Percentiles rank a stretch among this genome's conserved stretches.
These are phyloP conservation scores for Notothenia coriiceps DNA, from an alignment of 2,113 vertebrate genomes.

Conservation along the genomic window DNA sequence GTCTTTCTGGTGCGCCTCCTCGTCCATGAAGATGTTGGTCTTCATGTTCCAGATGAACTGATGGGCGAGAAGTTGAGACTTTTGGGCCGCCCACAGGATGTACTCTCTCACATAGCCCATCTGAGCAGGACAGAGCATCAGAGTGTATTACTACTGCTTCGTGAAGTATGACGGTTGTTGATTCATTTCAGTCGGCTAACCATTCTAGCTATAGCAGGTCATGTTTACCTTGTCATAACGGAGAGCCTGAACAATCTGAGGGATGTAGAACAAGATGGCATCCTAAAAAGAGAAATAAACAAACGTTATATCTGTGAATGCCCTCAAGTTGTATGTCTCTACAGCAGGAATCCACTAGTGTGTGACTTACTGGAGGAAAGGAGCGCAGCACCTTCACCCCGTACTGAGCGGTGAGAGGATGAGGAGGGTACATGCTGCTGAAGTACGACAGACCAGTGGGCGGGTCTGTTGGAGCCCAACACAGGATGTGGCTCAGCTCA, in stretches of 20 bases:
- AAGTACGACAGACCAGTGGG: constrained; percentile 98
- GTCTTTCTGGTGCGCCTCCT: constrained; percentile 96
- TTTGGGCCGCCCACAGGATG: constrained; percentile 97
- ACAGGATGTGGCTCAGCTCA: constrained; percentile 96
- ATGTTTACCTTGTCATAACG: constrained; percentile 96
- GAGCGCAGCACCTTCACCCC: constrained; percentile 97
- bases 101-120: constrained; percentile 99
- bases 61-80: constrained; percentile 97
- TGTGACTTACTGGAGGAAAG: constrained; percentile 92
- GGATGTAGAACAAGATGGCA: constrained; percentile 98
- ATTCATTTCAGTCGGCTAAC: not conserved
- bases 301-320: not conserved
- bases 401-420: constrained; percentile 97
- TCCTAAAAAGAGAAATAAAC: constrained; percentile 82
- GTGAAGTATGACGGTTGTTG: too few relatives aligned
- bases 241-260: constrained; percentile 97
- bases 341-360: too few relatives aligned
- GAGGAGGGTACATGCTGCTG: constrained; percentile 98
- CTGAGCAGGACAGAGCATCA: constrained; percentile 70
- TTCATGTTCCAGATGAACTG: constrained; percentile 99
- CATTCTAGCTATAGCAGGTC: not conserved
- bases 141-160: not conserved
- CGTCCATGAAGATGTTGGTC: constrained; percentile 96
- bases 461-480: constrained; percentile 96
- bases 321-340: not conserved